Conservation (phyloP, 2,888 invertebrate species). For the Leucophenga montana region DNA sequence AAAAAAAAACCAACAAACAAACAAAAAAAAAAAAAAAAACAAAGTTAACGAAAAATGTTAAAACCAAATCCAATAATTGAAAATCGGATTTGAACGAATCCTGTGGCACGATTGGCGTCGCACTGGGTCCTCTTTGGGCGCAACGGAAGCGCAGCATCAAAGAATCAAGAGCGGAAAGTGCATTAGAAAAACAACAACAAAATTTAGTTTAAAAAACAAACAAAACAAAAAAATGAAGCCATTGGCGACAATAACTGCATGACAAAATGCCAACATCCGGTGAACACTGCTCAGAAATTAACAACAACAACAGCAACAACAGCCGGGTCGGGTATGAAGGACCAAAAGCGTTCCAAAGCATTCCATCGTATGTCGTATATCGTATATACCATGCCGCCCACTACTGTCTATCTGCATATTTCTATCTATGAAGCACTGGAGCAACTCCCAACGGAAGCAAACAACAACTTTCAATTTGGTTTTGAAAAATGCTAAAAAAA, state of each 20-base stretch:
- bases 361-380: background rate
- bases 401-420: background rate
- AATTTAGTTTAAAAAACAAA: constrained; percentile 20
- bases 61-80: constrained; percentile 68
- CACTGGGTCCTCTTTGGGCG: background rate
- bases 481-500: constrained; percentile 4
- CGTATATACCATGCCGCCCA: too few species aligned
- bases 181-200: constrained; percentile 19
- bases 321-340: too few species aligned
- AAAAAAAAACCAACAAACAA: too few species aligned
- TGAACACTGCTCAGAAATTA: constrained; percentile 53
- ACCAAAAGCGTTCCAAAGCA: too few species aligned
- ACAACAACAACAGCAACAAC: constrained; percentile 38
- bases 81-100: constrained; percentile 62
- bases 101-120: constrained; percentile 39
- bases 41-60: constrained; percentile 14
- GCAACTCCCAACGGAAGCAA: constrained; percentile 32
- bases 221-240: background rate
- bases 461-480: constrained; percentile 5
- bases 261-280: constrained; percentile 51
- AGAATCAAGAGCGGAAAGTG: background rate
- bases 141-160: too few species aligned
- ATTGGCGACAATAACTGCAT: constrained; percentile 18
- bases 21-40: too few species aligned
- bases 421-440: background rate